Evolutionary conservation across 2,113 vertebrate species (phyloP), one percentile per base, ranked within the genome.

Genomic region (Sterrhoptilus dennistouni): DNA sequence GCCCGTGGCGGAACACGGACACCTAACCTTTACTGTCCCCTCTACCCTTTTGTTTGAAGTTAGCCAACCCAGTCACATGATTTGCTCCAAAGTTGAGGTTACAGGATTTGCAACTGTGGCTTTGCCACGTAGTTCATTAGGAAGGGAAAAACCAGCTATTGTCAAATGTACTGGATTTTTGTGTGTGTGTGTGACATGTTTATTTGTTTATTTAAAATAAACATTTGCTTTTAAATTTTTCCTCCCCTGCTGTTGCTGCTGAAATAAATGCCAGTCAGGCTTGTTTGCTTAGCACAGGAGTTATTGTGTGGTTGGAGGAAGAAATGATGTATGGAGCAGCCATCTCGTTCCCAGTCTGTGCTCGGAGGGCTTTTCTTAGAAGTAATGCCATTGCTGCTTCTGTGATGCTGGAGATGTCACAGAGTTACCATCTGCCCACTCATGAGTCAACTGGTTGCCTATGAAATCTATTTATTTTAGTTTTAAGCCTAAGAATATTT

Each of bases 11-110:
- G 97, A 96, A 96, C 95, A 94, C 4, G 40, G 94, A 78, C 95
- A 96, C 69, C 68, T 96, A 95, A 97, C 98, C 98, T 96, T 79
- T 92, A 71, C 97, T 92, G 97, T 97, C 94, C 97, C 40, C 8
- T 84, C 83, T 93, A 93, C 96, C 96, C 97, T 98, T 94, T 95
- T 97, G 95, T 98, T 96, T 97, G 95, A 86, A 96, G 91, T 94
- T 95, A 93, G 31, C 66, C 95, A 88, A 71, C 91, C 82, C 61
- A 92, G 94, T 90, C 96, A 88, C 96, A 97, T 81, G 83, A 97
- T 96, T 97, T 96, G 85, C 97, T 97, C 93, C 97, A 96, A 87
- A 97, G 95, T 69, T 52, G 65, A 92, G 66, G 91, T 92, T 96
- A 78, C 40, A 88, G 82, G 75, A 85, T 93, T 84, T 92, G 69